These are phyloP conservation scores for Drosophila tsacasi DNA, from an alignment of 1,140 invertebrate genomes.

Conservation along the genomic window DNA sequence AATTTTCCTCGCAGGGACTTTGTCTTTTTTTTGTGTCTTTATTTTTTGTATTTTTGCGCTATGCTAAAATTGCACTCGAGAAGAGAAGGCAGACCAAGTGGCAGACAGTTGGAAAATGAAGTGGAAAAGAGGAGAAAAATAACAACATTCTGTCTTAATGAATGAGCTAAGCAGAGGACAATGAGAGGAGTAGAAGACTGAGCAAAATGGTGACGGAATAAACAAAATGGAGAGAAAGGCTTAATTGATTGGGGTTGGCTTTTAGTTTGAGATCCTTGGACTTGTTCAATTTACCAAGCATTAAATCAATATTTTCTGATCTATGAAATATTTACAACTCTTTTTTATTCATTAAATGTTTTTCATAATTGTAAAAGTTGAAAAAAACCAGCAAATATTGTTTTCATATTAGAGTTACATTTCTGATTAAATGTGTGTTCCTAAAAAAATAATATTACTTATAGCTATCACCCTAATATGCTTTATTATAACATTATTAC, in stretches of 20 bases:
- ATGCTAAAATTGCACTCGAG: conserved; percentile 30
- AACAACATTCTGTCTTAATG: conserved; percentile 24
- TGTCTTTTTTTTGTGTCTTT: too few relatives aligned
- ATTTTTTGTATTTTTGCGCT: background rate
- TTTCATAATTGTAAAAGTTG: background rate
- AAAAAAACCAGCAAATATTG: background rate
- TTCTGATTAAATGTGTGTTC: too few relatives aligned
- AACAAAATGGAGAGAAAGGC: conserved; percentile 27
- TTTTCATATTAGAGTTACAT: too few relatives aligned
- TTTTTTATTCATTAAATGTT: background rate
- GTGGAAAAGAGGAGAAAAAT: conserved; percentile 20
- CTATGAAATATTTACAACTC: background rate
- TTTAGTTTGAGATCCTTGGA: conserved; percentile 5
- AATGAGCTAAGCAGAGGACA: conserved; percentile 11
- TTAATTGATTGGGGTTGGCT: conserved; percentile 27
- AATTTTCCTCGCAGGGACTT: conserved; percentile 22
- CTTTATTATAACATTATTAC: too few relatives aligned
- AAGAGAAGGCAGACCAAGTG: conserved; percentile 18
- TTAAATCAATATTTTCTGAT: background rate
- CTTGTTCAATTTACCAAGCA: background rate
- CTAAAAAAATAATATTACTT: too few relatives aligned
- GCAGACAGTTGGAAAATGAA: conserved; percentile 29
- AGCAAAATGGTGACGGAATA: conserved; percentile 17
- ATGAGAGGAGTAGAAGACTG: background rate
- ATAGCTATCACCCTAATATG: too few relatives aligned